Evolutionary conservation across 2,113 vertebrate genomes (phyloP).

Genomic region (Tragelaphus buxtoni): DNA sequence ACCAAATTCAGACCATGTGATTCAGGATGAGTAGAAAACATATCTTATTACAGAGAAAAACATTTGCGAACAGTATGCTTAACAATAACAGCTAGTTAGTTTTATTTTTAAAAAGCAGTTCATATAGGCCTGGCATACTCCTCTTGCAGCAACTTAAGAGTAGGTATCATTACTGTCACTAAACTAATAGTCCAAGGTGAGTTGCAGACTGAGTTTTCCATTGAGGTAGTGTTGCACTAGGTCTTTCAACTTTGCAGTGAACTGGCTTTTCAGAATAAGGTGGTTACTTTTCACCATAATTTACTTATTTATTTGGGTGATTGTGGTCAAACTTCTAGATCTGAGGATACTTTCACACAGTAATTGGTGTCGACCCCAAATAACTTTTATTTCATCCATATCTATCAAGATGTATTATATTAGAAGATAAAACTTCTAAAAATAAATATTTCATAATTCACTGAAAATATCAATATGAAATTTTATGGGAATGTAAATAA

Average conservation of each 20-base stretch:
- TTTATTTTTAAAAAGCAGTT: background rate
- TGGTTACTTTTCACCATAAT: background rate
- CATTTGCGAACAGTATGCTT: background rate
- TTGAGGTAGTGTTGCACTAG: background rate
- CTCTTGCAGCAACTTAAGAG: background rate
- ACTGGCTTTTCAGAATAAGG: background rate
- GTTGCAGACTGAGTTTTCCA: background rate
- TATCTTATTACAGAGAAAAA: background rate
- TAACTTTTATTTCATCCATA: background rate
- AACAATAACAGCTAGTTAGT: background rate
- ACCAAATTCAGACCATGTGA: background rate
- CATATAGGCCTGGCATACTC: no score
- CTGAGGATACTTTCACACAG: background rate
- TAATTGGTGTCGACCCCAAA: background rate
- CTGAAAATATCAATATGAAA: background rate
- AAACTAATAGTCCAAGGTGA: background rate
- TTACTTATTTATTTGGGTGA: background rate
- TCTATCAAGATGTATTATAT: background rate
- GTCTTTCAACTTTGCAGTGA: background rate
- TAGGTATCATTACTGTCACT: background rate
- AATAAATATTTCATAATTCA: background rate
- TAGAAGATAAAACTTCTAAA: background rate
- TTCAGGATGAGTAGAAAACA: background rate
- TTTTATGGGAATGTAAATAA: background rate
- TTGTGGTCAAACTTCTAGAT: background rate